phyloP scores from a whole-genome alignment of 1,140 invertebrate species.

The Leucophenga varia region DNA sequence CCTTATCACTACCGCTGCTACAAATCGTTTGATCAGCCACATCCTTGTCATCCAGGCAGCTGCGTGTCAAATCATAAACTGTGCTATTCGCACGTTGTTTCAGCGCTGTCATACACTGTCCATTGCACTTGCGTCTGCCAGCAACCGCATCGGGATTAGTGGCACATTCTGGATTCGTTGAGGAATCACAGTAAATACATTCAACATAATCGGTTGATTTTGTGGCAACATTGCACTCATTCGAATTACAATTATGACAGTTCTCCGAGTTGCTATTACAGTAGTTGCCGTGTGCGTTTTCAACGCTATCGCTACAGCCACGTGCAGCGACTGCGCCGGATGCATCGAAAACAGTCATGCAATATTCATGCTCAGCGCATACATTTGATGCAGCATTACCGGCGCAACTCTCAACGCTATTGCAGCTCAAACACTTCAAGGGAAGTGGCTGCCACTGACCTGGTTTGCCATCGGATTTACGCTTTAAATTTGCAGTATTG shows the following conservation, averaged over 20 bases:
- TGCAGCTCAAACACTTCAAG: constrained; percentile 32
- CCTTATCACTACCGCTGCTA: constrained; percentile 11
- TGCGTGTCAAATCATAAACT: constrained; percentile 25
- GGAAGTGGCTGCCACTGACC: constrained; percentile 42
- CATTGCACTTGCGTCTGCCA: constrained; percentile 33
- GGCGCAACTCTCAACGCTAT: constrained; percentile 17
- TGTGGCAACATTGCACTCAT: constrained; percentile 35
- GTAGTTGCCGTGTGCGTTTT: constrained; percentile 23
- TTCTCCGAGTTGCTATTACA: constrained; percentile 31
- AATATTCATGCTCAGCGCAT: constrained; percentile 36
- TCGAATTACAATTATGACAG: constrained; percentile 49
- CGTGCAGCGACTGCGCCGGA: constrained; percentile 23
- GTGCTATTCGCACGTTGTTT: constrained; percentile 2
- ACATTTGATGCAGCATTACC: background rate
- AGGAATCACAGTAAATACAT: constrained; percentile 41
- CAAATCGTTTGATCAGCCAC: constrained; percentile 27
- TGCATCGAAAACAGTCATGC: constrained; percentile 39
- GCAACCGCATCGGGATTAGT: constrained; percentile 16
- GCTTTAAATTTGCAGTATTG: constrained; percentile 34
- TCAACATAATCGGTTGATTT: constrained; percentile 20
- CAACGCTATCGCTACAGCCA: constrained; percentile 39
- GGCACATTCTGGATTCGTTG: constrained; percentile 23
- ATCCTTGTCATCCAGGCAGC: constrained; percentile 47
- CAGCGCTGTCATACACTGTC: constrained; percentile 41
- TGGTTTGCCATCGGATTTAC: constrained; percentile 32